Evolutionary conservation across 2,888 invertebrate species (phyloP), one percentile per base, ranked within the genome.

Genomic region (Oxytorus armatus): DNA sequence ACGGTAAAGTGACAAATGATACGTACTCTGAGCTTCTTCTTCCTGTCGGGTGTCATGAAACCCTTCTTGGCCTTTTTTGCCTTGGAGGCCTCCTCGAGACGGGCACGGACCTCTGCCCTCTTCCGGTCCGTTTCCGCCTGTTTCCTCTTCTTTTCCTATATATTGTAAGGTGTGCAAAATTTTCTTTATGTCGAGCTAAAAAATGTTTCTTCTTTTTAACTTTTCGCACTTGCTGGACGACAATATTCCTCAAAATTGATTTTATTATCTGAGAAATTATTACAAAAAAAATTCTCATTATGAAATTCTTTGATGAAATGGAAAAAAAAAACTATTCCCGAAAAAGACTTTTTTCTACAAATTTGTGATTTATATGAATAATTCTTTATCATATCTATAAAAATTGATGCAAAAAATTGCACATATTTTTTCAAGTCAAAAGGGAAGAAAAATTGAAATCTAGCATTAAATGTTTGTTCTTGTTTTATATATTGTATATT

Each of bases 41-140:
- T 99, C 94, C 99, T 98, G 94, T 99, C 99, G 84, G 99, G 98
- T 92, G 99, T 98, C 98, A 98, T 98, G 96, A 99, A 99, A 95
- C 99, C 99, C 94, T 99, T 99, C 96, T 99, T 99, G 92, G 98
- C 98, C 94, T 98, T 98, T 94, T 99, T 99, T 92, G 97, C 98
- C 93, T 98, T 97, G 93, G 98, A 98, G 93, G 98, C 98, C 93
- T 98, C 98, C 94, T 99, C 99, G 95, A 99, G 97, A 92, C 98
- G 98, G 94, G 97, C 97, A 93, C 98, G 96, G 93, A 99, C 98
- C 94, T 99, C 98, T 92, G 98, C 98, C 94, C 98, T 97, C 95
- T 98, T 98, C 94, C 98, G 96, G 94, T 98, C 98, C 93, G 98
- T 98, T 93, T 98, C 98, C 93, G 96, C 96, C 95, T 97, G 98